These are phyloP conservation scores for Mantis religiosa DNA, from an alignment of 2,888 invertebrate genomes.

Conservation along the genomic window DNA sequence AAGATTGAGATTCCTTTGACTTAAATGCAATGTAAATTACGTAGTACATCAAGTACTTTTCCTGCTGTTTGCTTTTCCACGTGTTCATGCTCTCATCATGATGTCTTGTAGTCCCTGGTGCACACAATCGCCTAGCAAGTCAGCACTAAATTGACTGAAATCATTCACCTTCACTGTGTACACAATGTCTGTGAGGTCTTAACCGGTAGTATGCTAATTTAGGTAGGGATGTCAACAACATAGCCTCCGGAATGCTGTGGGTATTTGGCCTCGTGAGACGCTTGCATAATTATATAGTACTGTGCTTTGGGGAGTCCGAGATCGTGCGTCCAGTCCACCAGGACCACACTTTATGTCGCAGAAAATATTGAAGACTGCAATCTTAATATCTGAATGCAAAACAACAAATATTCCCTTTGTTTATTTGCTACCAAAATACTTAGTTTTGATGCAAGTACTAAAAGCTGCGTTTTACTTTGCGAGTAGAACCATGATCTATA, in stretches of 20 bases:
- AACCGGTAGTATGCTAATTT: background rate
- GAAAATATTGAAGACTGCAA: no score
- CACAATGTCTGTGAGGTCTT: background rate
- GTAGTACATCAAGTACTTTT: background rate
- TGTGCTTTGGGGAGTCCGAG: background rate
- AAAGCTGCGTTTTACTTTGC: no score
- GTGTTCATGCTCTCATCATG: background rate
- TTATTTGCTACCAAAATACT: no score
- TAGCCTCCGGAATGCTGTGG: background rate
- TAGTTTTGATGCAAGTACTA: no score
- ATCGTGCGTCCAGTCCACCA: no score
- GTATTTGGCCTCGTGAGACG: background rate
- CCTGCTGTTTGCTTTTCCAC: background rate
- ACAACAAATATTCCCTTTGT: no score
- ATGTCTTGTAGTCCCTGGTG: background rate
- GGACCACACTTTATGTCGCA: no score
- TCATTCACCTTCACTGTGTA: background rate
- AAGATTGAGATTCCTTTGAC: background rate
- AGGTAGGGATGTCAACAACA: background rate
- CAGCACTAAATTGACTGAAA: conserved; percentile 11
- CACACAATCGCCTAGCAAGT: conserved; percentile 3
- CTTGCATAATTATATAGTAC: background rate
- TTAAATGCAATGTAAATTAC: background rate
- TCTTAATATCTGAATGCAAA: no score
- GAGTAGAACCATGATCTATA: no score